Conservation (phyloP, 2,888 invertebrate species). For the Nycteola revayana region DNA sequence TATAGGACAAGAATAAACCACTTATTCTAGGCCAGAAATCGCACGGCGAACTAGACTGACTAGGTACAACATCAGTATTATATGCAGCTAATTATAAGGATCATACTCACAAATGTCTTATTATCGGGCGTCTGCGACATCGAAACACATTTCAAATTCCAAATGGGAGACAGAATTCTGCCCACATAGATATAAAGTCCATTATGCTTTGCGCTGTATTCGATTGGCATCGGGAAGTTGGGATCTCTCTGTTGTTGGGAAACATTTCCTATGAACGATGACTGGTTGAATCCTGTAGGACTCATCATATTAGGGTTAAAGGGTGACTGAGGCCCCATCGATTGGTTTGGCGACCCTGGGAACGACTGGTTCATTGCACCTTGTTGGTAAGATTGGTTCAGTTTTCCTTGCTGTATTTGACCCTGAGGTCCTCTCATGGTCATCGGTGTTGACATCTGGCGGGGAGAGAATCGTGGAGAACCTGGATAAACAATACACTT, state of each 20-base stretch:
- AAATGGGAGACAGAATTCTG: conserved; percentile 93
- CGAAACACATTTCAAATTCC: conserved; percentile 90
- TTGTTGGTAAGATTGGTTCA: conserved; percentile 64
- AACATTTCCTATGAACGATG: conserved; percentile 58
- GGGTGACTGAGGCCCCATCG: conserved; percentile 55
- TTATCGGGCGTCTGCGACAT: conserved; percentile 75
- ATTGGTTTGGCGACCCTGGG: conserved; percentile 52
- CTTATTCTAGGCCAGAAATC: too few species aligned
- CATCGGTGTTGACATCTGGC: conserved; percentile 78
- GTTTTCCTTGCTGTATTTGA: conserved; percentile 53
- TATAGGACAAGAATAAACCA: too few species aligned
- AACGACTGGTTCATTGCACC: conserved; percentile 60
- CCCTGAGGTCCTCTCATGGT: conserved; percentile 59
- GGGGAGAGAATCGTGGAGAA: conserved; percentile 73
- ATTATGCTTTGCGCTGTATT: conserved; percentile 90
- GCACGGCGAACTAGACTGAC: too few species aligned
- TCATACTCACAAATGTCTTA: conserved; percentile 80
- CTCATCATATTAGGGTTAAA: conserved; percentile 61
- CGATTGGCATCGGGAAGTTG: conserved; percentile 67
- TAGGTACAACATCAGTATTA: too few species aligned
- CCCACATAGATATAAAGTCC: conserved; percentile 95
- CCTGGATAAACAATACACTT: too few species aligned
- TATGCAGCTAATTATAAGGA: too few species aligned
- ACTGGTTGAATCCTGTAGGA: conserved; percentile 62
- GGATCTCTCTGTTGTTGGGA: conserved; percentile 64